Percentiles rank a stretch among this genome's conserved stretches.
Conservation (phyloP, 2,888 invertebrate genomes). For the Megastigmus dorsalis region DNA sequence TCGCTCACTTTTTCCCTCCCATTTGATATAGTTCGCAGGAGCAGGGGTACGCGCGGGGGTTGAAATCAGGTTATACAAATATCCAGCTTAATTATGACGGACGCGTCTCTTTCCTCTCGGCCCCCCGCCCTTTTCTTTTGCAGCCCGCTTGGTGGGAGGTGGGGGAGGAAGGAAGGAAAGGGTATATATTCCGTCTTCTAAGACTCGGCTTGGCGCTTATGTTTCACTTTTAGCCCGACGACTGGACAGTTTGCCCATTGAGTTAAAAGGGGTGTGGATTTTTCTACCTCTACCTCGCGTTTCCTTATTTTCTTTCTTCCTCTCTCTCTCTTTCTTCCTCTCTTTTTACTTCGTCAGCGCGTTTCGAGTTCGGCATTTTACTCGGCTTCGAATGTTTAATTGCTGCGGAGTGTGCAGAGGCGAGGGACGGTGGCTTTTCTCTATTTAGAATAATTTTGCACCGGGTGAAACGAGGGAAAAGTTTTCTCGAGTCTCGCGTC, state of each 20-base stretch:
- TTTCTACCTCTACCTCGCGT: not conserved
- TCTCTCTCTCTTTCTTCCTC: not conserved
- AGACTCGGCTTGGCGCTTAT: no score
- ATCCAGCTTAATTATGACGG: constrained; percentile 43
- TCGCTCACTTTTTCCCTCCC: constrained; percentile 6
- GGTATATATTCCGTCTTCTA: no score
- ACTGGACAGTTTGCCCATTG: not conserved
- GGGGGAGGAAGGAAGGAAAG: not conserved
- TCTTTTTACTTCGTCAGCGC: not conserved
- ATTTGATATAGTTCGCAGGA: not conserved
- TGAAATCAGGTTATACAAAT: constrained; percentile 45
- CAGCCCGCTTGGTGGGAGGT: no score
- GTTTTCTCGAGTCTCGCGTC: no score
- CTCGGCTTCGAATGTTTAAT: constrained; percentile 5
- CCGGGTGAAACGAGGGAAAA: not conserved
- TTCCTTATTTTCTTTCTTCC: not conserved
- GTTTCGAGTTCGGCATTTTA: no score
- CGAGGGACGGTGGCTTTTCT: no score
- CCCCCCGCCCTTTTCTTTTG: constrained; percentile 5
- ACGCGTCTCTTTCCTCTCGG: no score
- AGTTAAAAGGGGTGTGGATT: constrained; percentile 4
- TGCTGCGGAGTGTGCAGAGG: not conserved
- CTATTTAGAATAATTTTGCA: constrained; percentile 13
- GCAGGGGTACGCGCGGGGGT: not conserved
- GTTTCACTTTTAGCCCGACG: no score